Evolutionary conservation across 2,797 vertebrate genomes (phyloP), one percentile per base, ranked within the genome.

Genomic region (Lepus townsendii): DNA sequence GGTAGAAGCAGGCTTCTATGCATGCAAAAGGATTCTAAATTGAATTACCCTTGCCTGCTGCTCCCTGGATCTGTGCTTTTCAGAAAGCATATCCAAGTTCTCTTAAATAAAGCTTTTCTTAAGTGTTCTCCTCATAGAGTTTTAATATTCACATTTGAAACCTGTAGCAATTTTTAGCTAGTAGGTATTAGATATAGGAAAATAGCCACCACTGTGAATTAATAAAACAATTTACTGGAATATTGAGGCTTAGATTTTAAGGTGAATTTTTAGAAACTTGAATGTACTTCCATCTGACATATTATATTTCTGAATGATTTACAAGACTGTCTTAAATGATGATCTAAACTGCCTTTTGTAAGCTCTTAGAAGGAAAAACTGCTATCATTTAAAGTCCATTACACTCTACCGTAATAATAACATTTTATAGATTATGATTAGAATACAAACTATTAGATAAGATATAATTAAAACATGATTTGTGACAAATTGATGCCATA

Each of bases 381-480:
- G 14, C 12, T 78, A 12, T 95, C 42, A 12, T 13, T 90, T 88
- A 63, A 84, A 73, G 32, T 94, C 35, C 10, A 76, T 24, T 3
- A 63, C 16, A 6, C 17, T 80, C 63, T 87, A 66, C 24, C 20
- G 13, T 20, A 85, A 65, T 30, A 75, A 54, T 17, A 57, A 57
- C 19, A 19, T 91, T 89, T 97, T 89, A 47, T 89, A 69, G 32
- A n/a, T 91, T 62, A 90, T 83, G n/a, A 90, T 68, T 82, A 95
- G 30, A 82, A 66, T 91, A 85, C 63, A 95, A 90, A 12, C 5
- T 35, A 20, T 76, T 84, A 84, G 20, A 65, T 87, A 54, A 88
- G 91, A 93, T 47, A 84, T 8, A 68, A 79, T 83, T 13, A 68
- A 91, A 83, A 90, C 24, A 69, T 79, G 27, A 82, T 66, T 20